Percentiles rank a stretch among this genome's conserved stretches.
Conservation (phyloP, 1,140 invertebrate species). For the Anagrus nilaparvatae region DNA sequence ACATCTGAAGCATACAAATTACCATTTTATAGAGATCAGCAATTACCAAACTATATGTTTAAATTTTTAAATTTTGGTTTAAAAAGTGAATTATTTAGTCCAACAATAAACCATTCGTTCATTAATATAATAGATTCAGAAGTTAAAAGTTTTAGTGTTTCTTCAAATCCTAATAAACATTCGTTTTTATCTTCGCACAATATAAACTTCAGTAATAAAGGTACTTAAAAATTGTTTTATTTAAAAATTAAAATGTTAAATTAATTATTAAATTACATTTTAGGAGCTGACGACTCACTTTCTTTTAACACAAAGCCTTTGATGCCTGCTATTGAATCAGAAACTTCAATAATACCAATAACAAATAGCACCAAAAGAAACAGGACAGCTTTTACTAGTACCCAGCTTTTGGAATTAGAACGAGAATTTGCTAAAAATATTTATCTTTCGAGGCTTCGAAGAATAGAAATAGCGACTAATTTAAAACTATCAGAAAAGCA, state of each 20-base stretch:
- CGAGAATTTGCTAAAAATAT: slow-evolving; percentile 85
- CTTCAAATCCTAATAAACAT: background rate
- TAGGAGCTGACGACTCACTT: background rate
- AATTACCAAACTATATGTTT: slow-evolving; percentile 39
- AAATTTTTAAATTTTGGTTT: slow-evolving; percentile 37
- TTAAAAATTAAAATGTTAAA: no score
- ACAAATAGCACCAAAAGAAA: slow-evolving; percentile 64
- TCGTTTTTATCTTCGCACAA: background rate
- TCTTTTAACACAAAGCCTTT: slow-evolving; percentile 11
- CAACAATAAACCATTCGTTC: background rate
- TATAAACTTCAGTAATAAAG: background rate
- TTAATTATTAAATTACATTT: no score
- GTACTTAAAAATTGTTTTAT: no score
- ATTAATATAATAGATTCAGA: background rate
- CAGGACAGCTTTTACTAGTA: slow-evolving; percentile 87
- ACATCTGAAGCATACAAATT: slow-evolving; percentile 31
- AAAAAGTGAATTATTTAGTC: background rate
- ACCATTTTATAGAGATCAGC: slow-evolving; percentile 30
- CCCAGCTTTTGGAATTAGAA: slow-evolving; percentile 82
- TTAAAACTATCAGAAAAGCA: slow-evolving; percentile 85
- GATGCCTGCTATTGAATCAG: slow-evolving; percentile 45
- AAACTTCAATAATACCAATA: no score
- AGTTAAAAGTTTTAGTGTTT: no score
- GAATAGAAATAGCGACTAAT: slow-evolving; percentile 87
- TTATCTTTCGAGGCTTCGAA: slow-evolving; percentile 76